Percentiles rank a stretch among this genome's conserved stretches.
These are phyloP conservation scores for Pteromalus puparum DNA, from an alignment of 1,140 invertebrate genomes.

Conservation along the genomic window DNA sequence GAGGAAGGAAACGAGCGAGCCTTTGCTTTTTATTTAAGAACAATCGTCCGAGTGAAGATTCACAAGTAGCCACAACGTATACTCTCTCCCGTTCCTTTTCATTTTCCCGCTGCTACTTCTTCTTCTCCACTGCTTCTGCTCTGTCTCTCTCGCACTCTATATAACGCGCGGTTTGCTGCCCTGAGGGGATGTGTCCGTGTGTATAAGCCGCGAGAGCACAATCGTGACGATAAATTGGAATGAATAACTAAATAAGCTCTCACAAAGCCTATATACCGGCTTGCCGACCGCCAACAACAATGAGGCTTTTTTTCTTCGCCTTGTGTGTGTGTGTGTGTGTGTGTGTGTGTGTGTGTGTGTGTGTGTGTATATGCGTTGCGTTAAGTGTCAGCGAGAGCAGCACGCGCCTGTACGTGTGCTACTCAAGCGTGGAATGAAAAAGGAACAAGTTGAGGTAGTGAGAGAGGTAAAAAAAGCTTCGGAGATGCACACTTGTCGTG, in stretches of 20 bases:
- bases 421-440: conserved; percentile 34
- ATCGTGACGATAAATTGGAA: conserved; percentile 49
- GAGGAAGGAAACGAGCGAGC: background rate
- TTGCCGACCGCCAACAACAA: conserved; percentile 35
- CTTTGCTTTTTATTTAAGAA: conserved; percentile 49
- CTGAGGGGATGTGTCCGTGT: background rate
- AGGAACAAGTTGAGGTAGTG: background rate
- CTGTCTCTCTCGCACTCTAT: background rate
- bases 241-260: conserved; percentile 54
- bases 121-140: background rate
- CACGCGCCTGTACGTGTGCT: background rate
- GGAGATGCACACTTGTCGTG: background rate
- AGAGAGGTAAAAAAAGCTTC: background rate
- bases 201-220: conserved; percentile 22
- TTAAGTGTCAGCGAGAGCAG: conserved; percentile 29
- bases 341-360: background rate
- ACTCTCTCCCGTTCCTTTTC: conserved; percentile 17
- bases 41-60: conserved; percentile 47
- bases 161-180: background rate
- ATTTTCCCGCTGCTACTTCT: conserved; percentile 1
- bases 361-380: background rate
- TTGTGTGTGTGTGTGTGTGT: background rate
- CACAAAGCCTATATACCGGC: conserved; percentile 33
- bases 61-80: conserved; percentile 32
- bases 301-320: conserved; percentile 22